Base-by-base conservation (phyloP, 2,888 invertebrate species). In the Rhogogaster chlorosoma region DNA sequence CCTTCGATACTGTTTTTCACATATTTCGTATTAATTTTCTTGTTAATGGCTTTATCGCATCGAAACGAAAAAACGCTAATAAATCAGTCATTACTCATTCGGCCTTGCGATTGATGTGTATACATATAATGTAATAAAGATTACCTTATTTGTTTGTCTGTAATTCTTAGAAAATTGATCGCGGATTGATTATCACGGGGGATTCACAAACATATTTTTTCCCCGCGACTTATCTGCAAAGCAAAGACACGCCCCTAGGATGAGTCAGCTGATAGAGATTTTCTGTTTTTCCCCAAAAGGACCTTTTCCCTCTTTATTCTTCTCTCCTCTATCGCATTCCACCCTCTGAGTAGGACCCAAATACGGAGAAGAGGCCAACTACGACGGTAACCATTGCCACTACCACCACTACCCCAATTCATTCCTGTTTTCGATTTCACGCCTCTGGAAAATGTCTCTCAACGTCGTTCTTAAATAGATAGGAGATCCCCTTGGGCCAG, bases 401-500 rank as follows among this genome's bases (percentile, higher is more conserved):
- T 45, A 57, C 78, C 36, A 36, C 78, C n/a, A 22, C 57, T 26
- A 70, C 83, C 83, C 83, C 70, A 83, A 83, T 83, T 83, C 83
- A 70, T 67, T 67, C 45, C 36, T 83, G 83, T 67, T 83, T 70
- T 83, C 83, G 83, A 83, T 83, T 83, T 83, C 83, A 83, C 70
- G 83, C 83, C 49, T 83, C 70, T 83, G 83, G 70, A 83, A 67
- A 64, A 67, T 83, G 61, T 67, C 83, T 32, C 53, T 83, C 70
- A 70, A 83, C 83, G 83, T 83, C 49, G 83, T 83, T 70, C 42
- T 36, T 49, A 80, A 61, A 80, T 80, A 80, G 80, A 80, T 80
- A 83, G 83, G 83, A 83, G 83, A 83, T 83, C 70, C 83, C 83
- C 83, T 64, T 67, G 83, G 83, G 83, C 61, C 77, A 12, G 45